Base-by-base conservation (phyloP, 2,888 invertebrate genomes). In the Metalampra italica region DNA sequence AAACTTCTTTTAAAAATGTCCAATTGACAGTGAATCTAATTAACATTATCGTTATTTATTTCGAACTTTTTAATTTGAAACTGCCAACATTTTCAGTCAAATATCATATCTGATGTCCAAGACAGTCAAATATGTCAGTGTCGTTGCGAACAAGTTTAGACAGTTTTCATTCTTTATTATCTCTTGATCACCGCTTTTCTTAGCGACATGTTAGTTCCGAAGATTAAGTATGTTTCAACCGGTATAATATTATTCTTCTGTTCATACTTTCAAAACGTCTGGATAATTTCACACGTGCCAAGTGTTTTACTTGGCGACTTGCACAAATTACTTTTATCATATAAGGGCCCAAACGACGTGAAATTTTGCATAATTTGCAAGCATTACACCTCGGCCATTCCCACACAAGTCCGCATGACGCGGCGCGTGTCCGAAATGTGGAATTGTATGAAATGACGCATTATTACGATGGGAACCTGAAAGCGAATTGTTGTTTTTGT, bases 361-460 rank as follows among this genome's bases (percentile, higher is more conserved):
- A 47, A 47, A 47, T 38, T 41, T 36, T 15, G 29, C 47, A 43
- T 43, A 43, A 47, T 37, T 47, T 43, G 34, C 42, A 22, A 36
- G 29, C 42, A 37, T 39, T 36, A n/a, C n/a, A 36, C 36, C 36
- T 15, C 13, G 43, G 46, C 11, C 38, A 47, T 60, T 57, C 64
- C 66, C 64, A 64, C 64, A 59, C 56, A 59, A 55, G 58, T 59
- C 57, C 57, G 47, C 46, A 56, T 53, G 47, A 54, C 64, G 56
- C 65, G 47, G 54, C 64, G 56, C 65, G 68, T 68, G 67, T 59
- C 58, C 54, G 50, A 57, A 60, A 67, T 66, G 60, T 63, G 61
- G 64, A 68, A 69, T 68, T 4, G 38, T 11, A 38, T 38, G 38
- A 38, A n/a, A 38, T n/a, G n/a, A n/a, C n/a, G n/a, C n/a, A n/a